Evolutionary conservation across 2,113 vertebrate genomes (phyloP).

Genomic region (Myotis davidii): DNA sequence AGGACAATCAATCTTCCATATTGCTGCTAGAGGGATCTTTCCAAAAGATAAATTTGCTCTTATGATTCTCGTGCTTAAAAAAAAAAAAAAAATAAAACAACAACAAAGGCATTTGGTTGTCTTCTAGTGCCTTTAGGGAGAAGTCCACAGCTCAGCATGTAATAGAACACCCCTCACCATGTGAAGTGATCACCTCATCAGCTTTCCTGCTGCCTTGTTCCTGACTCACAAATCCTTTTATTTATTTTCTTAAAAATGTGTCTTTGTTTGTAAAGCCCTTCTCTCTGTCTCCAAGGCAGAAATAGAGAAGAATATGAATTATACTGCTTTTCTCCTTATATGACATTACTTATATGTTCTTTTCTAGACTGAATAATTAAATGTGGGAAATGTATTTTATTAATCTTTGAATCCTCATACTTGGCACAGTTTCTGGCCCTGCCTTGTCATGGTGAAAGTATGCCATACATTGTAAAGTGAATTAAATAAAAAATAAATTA

Average conservation of each 20-base stretch:
- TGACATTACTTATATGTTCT: not conserved
- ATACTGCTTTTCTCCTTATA: conserved; percentile 5
- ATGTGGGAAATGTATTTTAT: not conserved
- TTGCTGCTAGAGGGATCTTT: conserved; percentile 37
- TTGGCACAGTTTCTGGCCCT: not conserved
- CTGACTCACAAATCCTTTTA: not conserved
- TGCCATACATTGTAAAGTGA: conserved; percentile 4
- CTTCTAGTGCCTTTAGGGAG: not conserved
- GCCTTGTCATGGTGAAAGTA: not conserved
- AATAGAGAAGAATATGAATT: not conserved
- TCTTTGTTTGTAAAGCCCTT: not conserved
- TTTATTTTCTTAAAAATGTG: not conserved
- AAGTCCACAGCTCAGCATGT: not conserved
- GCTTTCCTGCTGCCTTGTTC: not conserved
- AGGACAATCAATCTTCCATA: conserved; percentile 55
- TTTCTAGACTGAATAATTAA: not conserved
- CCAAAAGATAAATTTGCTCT: conserved; percentile 51
- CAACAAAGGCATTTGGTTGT: not conserved
- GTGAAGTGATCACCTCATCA: not conserved
- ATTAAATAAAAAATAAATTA: conserved; percentile 44
- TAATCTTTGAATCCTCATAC: not conserved
- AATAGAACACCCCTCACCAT: not conserved
- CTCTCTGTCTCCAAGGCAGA: not conserved
- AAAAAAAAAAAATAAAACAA: not conserved
- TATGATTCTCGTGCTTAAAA: conserved; percentile 11